Base-by-base conservation (phyloP, 2,888 invertebrate genomes). In the Lepetodrilus schrolli region DNA sequence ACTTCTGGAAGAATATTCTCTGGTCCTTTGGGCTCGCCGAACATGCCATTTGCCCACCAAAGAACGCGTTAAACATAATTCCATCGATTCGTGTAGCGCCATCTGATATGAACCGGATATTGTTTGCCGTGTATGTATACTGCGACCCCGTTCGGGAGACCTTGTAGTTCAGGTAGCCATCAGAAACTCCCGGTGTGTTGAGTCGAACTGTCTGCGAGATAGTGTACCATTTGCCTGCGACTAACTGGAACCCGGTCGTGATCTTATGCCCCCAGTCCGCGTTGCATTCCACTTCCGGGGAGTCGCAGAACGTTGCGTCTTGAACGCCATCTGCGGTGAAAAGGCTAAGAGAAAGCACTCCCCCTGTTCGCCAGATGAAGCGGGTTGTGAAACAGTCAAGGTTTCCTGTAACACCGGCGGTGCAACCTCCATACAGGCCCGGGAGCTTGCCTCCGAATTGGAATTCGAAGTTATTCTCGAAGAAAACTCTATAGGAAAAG, bases 361-460 rank as follows among this genome's bases (percentile, higher is more conserved):
- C 58, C 13, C 30, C 58, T 30, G 58, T 23, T 34, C 58, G 26
- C 58, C 58, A 58, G 58, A 58, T 58, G 13, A 58, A 58, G 30
- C 58, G 26, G 34, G 58, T 13, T 4, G 58, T 58, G 58, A 58
- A 58, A 30, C 58, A 58, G 34, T 58, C 58, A 17, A 30, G 26
- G 17, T 34, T 34, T 13, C 30, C 30, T 17, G 26, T 34, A 0
- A 5, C 30, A n/a, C 58, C 58, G 1, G 58, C 58, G n/a, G 58
- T 58, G 34, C 58, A 58, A 4, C 58, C 58, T n/a, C 58, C 58
- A 34, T 30, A 58, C 58, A 58, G 58, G 34, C 58, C 58, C 2
- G 58, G 58, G 17, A 58, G 30, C 30, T 58, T 58, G 10, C 58
- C 58, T 26, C 58, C 58, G 58, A n/a, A 58, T 26, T 26, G 30